Base-by-base conservation (phyloP, 2,888 invertebrate genomes). In the Netelia fuscicornis region DNA sequence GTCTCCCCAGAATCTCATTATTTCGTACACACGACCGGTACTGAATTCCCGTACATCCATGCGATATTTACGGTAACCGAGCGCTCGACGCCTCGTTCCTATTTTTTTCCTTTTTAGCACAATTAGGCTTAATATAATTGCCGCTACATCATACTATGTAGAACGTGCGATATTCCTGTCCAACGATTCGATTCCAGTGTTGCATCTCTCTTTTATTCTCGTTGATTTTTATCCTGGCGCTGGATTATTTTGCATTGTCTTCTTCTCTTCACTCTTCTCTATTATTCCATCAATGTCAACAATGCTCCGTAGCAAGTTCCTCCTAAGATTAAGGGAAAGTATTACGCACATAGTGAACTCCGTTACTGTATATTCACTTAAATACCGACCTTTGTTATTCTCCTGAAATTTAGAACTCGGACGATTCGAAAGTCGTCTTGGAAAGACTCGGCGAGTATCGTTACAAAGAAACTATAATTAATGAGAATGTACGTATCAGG, bases 1-100 rank as follows among this genome's bases (percentile, higher is more conserved):
- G 71, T 68, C 81, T 76, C 17, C 37, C 30, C 58, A 72, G 77
- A 86, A 86, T 86, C 74, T 79, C 70, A 81, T 83, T 86, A 84
- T 65, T 44, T 64, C 60, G 79, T 83, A 80, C 65, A 81, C 70
- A 86, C 62, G 37, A 37, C 37, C 37, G 37, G 37, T 37, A 54
- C 17, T 10, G 13, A 65, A 48, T 60, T 44, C 23, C 44, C 13
- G 60, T 65, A 58, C 54, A 23, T 56, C 60, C 42, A 37, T 37
- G 6, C 37, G 37, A 37, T 6, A 25, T 37, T n/a, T 65, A 42
- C 44, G 30, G 54, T 67, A 48, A 48, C 48, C 13, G 11, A 9
- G 9, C 17, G 23, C 56, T 56, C 56, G 17, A 17, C 58, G 58
- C 25, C 8, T 42, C 65, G 25, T 58, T 48, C 48, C 48, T 70